Base-by-base conservation (phyloP, 1,140 invertebrate species). In the Cherax destructor region DNA sequence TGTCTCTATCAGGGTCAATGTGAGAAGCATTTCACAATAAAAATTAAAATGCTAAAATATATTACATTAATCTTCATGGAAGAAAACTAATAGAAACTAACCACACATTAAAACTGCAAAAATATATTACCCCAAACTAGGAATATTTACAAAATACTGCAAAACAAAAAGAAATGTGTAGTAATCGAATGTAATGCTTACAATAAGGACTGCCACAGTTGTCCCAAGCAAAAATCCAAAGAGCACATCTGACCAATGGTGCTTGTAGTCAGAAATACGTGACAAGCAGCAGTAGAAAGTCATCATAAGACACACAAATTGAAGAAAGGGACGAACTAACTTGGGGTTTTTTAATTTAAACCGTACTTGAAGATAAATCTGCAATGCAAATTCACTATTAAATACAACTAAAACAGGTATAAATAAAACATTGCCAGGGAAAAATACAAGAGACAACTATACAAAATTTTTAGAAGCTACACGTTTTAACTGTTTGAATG, bases 241-340 rank as follows among this genome's bases (percentile, higher is more conserved):
- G 18, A 96, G 92, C 10, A 96, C 96, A 94, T 96, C 96, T 91
- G 95, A 95, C 95, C 95, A 95, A 93, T 96, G 96, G 93, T 96
- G 96, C 93, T 96, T 96, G 93, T 96, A 96, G 94, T 96, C 96
- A 74, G 95, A 94, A 50, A 96, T 94, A n/a, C 96, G 94, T 0
- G 95, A 95, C 30, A 95, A 92, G 21, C 93, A 93, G n/a, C 94
- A 94, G 86, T 92, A 94, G 59, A 93, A 93, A 41, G 94, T 94
- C 93, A 95, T 88, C 86, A 93, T 93, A 21, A 95, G 93, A 41
- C 94, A 90, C 21, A 94, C 52, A 21, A 94, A 93, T 92, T 95
- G 95, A 3, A 95, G 81, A 41, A 95, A 93, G 11, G 95, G 95
- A 79, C 94, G 94, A 0, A 95, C 65, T 69, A 95, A 91, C 50